Conservation (phyloP, 2,113 vertebrate genomes). For the Chrysochloris asiatica region DNA sequence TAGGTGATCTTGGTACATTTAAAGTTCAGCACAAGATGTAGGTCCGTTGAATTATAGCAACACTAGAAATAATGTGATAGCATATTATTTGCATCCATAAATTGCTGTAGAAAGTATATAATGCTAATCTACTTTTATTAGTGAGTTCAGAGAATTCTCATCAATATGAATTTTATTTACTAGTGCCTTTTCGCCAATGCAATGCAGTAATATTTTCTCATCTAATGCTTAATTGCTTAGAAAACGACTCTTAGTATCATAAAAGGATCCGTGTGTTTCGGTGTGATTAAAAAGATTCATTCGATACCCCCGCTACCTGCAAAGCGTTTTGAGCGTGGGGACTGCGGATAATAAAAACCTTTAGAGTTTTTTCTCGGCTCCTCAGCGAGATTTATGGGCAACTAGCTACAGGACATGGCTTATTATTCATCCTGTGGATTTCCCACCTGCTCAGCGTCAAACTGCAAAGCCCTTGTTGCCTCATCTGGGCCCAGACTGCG, state of each 20-base stretch:
- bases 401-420: constrained; percentile 8
- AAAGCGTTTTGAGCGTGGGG: not conserved
- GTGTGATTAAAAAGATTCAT: constrained; percentile 57
- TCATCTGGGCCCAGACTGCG: not conserved
- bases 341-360: not conserved
- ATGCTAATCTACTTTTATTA: constrained; percentile 76
- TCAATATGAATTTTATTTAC: constrained; percentile 78
- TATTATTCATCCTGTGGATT: not conserved
- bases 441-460: not conserved
- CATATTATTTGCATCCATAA: constrained; percentile 70
- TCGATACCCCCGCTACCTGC: constrained; percentile 48
- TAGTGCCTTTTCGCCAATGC: constrained; percentile 53
- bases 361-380: not conserved
- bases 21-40: constrained; percentile 59
- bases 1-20: constrained; percentile 19
- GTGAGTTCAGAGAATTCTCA: constrained; percentile 71
- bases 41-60: constrained; percentile 52
- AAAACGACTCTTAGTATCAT: constrained; percentile 57
- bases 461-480: not conserved
- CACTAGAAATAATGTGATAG: constrained; percentile 72
- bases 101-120: constrained; percentile 66
- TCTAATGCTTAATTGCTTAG: constrained; percentile 73
- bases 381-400: constrained; percentile 45
- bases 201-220: constrained; percentile 57
- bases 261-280: constrained; percentile 48